Evolutionary conservation across 2,888 invertebrate genomes (phyloP).

Genomic region (Timema podura): DNA sequence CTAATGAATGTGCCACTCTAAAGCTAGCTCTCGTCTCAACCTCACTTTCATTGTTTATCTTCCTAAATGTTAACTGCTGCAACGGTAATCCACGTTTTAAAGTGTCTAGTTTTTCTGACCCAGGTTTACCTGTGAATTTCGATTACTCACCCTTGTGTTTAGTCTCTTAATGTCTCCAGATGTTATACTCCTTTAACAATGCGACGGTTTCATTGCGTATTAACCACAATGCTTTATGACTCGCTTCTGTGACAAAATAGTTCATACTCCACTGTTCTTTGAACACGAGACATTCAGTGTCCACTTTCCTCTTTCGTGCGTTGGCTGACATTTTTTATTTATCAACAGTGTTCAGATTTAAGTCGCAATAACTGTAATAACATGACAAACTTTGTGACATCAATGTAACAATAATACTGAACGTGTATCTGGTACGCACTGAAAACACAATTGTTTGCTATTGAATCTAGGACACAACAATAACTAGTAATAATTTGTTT

Average conservation of each 20-base stretch:
- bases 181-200: not conserved
- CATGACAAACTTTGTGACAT: not conserved
- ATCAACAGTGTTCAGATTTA: not conserved
- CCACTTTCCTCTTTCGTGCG: not conserved
- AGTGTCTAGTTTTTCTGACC: not conserved
- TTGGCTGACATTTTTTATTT: not conserved
- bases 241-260: not conserved
- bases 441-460: too few species aligned
- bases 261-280: not conserved
- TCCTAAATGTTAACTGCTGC: slow-evolving; percentile 3
- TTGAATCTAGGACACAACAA: too few species aligned
- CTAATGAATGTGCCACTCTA: not conserved
- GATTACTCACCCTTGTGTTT: not conserved
- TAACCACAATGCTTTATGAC: not conserved
- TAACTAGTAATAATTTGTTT: too few species aligned
- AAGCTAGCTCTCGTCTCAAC: not conserved
- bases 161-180: not conserved
- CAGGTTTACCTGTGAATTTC: not conserved
- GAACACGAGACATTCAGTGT: not conserved
- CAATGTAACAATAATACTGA: not conserved
- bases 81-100: not conserved
- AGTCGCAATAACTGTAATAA: not conserved
- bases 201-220: not conserved
- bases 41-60: not conserved
- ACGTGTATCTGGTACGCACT: not conserved